phyloP scores from a whole-genome alignment of 2,797 vertebrate species.

The Takifugu ocellatus region DNA sequence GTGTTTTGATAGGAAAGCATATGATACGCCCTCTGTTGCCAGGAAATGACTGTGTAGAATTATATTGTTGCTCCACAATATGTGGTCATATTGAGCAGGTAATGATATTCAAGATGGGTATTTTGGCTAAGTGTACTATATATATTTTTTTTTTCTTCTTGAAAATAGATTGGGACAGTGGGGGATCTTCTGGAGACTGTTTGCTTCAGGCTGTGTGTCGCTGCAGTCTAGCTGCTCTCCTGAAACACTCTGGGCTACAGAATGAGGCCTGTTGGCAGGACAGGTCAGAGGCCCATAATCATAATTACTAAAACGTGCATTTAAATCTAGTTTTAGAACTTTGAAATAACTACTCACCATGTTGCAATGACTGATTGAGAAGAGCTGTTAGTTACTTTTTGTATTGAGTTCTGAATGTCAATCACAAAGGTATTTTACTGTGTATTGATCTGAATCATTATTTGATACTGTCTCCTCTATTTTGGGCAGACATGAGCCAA shows the following conservation, averaged over 20 bases:
- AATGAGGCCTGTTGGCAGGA: constrained; percentile 75
- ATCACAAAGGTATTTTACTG: background rate
- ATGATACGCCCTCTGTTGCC: background rate
- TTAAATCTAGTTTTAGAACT: background rate
- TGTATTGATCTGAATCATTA: background rate
- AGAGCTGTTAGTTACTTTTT: too few species aligned
- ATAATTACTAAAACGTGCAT: background rate
- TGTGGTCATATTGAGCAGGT: background rate
- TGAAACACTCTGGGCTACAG: constrained; percentile 80
- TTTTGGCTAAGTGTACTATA: background rate
- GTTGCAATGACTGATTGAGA: too few species aligned
- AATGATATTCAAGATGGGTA: background rate
- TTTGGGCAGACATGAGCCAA: constrained; percentile 74
- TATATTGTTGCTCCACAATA: background rate
- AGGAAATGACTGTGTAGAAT: background rate
- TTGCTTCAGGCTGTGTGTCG: constrained; percentile 77
- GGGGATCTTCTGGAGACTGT: constrained; percentile 63
- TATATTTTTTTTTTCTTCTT: constrained; percentile 4
- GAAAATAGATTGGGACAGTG: constrained; percentile 76
- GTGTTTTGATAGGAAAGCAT: constrained; percentile 1
- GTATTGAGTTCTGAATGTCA: background rate
- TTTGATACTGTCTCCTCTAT: background rate
- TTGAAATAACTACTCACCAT: background rate
- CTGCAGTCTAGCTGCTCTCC: constrained; percentile 78
- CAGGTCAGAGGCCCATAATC: constrained; percentile 54